Base-by-base conservation (phyloP, 1,140 invertebrate species). In the Drosophila varians region DNA sequence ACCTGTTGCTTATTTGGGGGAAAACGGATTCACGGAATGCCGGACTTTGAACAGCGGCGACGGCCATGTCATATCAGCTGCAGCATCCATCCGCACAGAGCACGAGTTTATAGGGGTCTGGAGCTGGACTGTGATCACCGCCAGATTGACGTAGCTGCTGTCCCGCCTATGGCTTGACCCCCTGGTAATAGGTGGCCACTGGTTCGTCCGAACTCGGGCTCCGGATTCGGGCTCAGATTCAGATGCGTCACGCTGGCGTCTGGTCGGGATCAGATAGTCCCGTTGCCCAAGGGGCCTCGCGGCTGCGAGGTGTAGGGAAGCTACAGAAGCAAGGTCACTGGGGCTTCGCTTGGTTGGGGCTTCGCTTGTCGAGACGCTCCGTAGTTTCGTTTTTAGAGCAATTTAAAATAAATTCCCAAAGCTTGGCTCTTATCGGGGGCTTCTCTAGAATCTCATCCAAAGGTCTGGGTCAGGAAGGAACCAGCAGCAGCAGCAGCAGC, bases 31-130 rank as follows among this genome's bases (percentile, higher is more conserved):
- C 64, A 49, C 70, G 71, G 75, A 74, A 75, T 84, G 54, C 86
- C 69, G 80, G 71, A 83, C 79, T 86, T 83, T 83, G 80, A 40
- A 45, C 80, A 25, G 36, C 1, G 36, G 16, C 36, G 36, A 38
- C 36, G 47, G 7, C 31, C 34, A 36, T 19, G 34, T 42, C 25
- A 46, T 83, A 83, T 83, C 78, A 74, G n/a, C n/a, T n/a, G n/a
- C n/a, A n/a, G 52, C 38, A 36, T 26, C 42, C 55, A 54, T 48
- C 34, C 68, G 7, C 6, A 45, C 36, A 47, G 14, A 42, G 31
- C 8, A 43, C 45, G 11, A 51, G 21, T n/a, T 25, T 34, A 55
- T 36, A 28, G 21, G 31, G 18, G 53, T 55, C 53, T 55, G 53
- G 42, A 31, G 25, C n/a, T 25, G 60, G 28, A 61, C 55, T 64